Evolutionary conservation across 2,888 invertebrate species (phyloP).

Genomic region (Alitta virens): DNA sequence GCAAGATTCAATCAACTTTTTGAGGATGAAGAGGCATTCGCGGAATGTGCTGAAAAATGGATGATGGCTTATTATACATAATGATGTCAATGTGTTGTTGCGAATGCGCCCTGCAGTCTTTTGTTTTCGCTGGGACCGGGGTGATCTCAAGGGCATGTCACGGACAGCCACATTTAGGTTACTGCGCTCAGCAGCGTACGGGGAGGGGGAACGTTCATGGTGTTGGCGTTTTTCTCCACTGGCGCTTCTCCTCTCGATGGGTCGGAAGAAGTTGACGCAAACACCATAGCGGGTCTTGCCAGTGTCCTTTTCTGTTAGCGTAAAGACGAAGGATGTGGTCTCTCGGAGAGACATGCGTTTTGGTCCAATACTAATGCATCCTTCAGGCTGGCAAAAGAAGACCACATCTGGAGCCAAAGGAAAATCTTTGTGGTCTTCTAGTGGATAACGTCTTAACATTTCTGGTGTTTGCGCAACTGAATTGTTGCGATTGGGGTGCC

Average conservation of each 20-base stretch:
- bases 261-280: conserved; percentile 97
- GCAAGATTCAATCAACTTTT: conserved; percentile 94
- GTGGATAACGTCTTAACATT: conserved; percentile 84
- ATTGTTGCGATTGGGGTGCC: conserved; percentile 62
- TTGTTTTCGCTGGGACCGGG: conserved; percentile 43
- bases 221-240: conserved; percentile 7
- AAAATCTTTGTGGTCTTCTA: conserved; percentile 95
- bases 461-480: conserved; percentile 78
- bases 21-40: conserved; percentile 92
- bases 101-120: conserved; percentile 56
- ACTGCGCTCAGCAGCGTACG: conserved; percentile 19
- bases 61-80: conserved; percentile 97
- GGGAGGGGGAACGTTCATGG: background rate
- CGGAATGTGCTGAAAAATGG: conserved; percentile 98
- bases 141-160: conserved; percentile 34
- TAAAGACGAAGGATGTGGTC: conserved; percentile 95
- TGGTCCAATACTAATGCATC: conserved; percentile 84
- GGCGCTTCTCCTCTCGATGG: conserved; percentile 61
- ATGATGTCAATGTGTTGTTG: conserved; percentile 91
- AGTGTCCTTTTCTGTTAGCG: conserved; percentile 97
- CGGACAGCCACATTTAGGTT: background rate
- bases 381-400: conserved; percentile 99
- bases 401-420: conserved; percentile 96
- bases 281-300: conserved; percentile 79
- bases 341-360: conserved; percentile 70